Evolutionary conservation across 23 tunicate species (phyloP), one percentile per base, ranked within the genome.

Genomic region (Phallusia fumigata): DNA sequence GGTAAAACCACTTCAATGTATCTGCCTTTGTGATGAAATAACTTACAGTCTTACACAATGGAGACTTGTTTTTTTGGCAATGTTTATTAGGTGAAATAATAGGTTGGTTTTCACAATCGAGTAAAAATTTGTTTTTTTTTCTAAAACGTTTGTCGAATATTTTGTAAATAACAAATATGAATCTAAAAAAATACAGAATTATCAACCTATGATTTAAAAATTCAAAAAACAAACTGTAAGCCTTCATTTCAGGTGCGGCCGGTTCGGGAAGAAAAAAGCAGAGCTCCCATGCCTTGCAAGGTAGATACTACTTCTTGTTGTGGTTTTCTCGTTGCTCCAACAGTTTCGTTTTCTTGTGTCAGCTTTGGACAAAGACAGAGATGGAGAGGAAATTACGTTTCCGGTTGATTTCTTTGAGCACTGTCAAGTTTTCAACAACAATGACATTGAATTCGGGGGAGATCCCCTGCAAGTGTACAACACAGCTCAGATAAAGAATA

Each of bases 401-500:
- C 93, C 99, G 1, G 77, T 88, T 76, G 97, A 92, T 83, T 97
- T 92, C 85, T 97, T 97, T 73, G 99, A 97, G 65, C 40, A 47
- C 36, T 97, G 97, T 49, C 95, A 97, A 52, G 18, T 80, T 18
- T 73, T 97, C 65, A 86, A 74, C 69, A 79, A 77, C 65, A 90
- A 64, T 32, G 99, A 97, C 35, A 47, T 97, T 21, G 99, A 92
- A 52, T 97, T 92, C 40, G 90, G 90, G 0, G 97, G 97, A 16
- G 90, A 90, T 31, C 80, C 93, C 45, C 87, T 92, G 32, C 88
- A 86, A 73, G 87, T 97, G 28, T 97, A 97, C 89, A 92, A 97
- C 52, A 83, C 90, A 0, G 87, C 87, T 26, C 99, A 91, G 78
- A 88, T 88, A 19, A 91, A 92, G 52, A 86, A 92, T 84, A 40